Evolutionary conservation across 2,888 invertebrate species (phyloP), one percentile per base, ranked within the genome.

Genomic region (Acanthosepion pharaonis): DNA sequence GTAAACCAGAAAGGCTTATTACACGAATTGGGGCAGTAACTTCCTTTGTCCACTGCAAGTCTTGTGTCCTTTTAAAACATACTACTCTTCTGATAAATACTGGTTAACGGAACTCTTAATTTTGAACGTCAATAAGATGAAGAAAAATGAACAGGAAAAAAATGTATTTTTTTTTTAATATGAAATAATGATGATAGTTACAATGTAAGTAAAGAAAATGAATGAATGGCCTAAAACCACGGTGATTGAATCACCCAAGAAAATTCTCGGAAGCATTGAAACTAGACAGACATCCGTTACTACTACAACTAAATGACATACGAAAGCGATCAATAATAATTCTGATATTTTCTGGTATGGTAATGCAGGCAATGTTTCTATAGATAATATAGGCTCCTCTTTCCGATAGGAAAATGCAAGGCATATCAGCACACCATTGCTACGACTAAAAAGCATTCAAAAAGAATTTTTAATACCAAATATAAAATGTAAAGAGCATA

Each of bases 321-420:
- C n/a, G 33, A 78, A 78, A 33, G n/a, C n/a, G 78, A 78, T 78
- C n/a, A 78, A 78, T 78, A 78, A 78, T 78, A 78, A 78, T 78
- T 78, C 78, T 15, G 78, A n/a, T 78, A 78, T n/a, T 78, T 0
- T 42, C 42, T 42, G 42, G 42, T 42, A 42, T 42, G 42, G 42
- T 42, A 42, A 42, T 42, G 42, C 78, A 78, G n/a, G 78, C 78
- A 15, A 15, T 78, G 15, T 78, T 78, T n/a, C 78, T n/a, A 78
- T 59, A 59, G 23, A 59, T 25, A 59, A 59, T 59, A 6, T 23
- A 23, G 4, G 23, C 33, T n/a, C n/a, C 11, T n/a, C n/a, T n/a
- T n/a, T n/a, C 78, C 78, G 5, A n/a, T 15, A 6, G 15, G 3
- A 9, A 78, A 78, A 25, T 55, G 55, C 20, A n/a, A n/a, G 15